Percentiles rank a stretch among this genome's conserved stretches.
Conservation (phyloP, 2,888 invertebrate genomes). For the Drosophila acutilabella region DNA sequence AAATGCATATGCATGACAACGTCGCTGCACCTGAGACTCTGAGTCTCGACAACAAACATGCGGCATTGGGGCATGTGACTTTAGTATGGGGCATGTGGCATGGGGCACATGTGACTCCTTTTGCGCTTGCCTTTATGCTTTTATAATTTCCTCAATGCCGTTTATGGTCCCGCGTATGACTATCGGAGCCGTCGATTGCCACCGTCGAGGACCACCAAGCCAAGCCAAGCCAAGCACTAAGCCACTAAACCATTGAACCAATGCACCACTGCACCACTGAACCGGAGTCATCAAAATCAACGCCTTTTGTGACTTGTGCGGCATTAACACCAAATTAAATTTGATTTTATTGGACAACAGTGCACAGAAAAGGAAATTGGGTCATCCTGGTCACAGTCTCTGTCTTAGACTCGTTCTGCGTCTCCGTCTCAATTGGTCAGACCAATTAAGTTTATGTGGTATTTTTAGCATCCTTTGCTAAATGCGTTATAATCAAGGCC, state of each 20-base stretch:
- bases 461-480: slow-evolving; percentile 22
- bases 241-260: slow-evolving; percentile 9
- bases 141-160: slow-evolving; percentile 78
- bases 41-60: slow-evolving; percentile 19
- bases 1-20: slow-evolving; percentile 78
- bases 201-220: slow-evolving; percentile 34
- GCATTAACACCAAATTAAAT: slow-evolving; percentile 76
- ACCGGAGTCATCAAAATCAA: slow-evolving; percentile 65
- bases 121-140: slow-evolving; percentile 63
- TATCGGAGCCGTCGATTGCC: slow-evolving; percentile 29
- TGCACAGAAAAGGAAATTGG: slow-evolving; percentile 56
- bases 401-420: too few species aligned
- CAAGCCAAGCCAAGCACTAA: neutral
- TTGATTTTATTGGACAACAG: slow-evolving; percentile 51
- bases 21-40: slow-evolving; percentile 64
- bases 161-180: slow-evolving; percentile 58
- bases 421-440: neutral
- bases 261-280: slow-evolving; percentile 32
- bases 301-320: slow-evolving; percentile 65
- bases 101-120: slow-evolving; percentile 37
- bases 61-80: slow-evolving; percentile 18
- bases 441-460: slow-evolving; percentile 31
- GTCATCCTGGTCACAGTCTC: slow-evolving; percentile 46
- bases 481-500: slow-evolving; percentile 55
- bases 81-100: slow-evolving; percentile 30